A percentile compares a stretch with the other conserved stretches of the same genome.
phyloP scores from a whole-genome alignment of 2,797 vertebrate genomes.

The Enteromius thamalakanensis region DNA sequence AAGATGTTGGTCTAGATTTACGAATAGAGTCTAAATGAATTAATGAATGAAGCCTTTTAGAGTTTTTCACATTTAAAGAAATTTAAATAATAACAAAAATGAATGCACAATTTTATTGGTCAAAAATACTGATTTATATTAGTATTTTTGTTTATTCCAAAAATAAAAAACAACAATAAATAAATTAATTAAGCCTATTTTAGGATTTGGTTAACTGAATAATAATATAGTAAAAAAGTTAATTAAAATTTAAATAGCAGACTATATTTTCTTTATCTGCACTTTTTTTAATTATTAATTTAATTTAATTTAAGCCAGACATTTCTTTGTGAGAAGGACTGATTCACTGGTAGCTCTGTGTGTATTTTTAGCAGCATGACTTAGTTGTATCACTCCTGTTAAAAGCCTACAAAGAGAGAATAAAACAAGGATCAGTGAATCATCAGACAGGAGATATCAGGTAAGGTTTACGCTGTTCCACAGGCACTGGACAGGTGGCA shows the following conservation, averaged over 20 bases:
- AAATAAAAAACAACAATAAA: too few relatives aligned
- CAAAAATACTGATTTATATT: neutral
- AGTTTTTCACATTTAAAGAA: neutral
- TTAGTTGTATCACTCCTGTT: neutral
- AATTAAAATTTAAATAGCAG: too few relatives aligned
- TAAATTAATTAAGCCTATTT: neutral
- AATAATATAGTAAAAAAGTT: neutral
- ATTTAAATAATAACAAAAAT: neutral
- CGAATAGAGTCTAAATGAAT: neutral
- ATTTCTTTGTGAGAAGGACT: neutral
- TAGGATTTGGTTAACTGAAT: neutral
- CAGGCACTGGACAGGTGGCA: constrained; percentile 29
- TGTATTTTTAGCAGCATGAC: neutral
- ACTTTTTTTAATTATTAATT: neutral
- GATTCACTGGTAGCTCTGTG: neutral
- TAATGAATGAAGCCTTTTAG: neutral
- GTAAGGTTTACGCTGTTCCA: neutral
- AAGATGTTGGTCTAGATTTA: neutral
- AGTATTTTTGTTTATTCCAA: too few relatives aligned
- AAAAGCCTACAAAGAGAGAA: neutral
- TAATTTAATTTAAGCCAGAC: neutral
- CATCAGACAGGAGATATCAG: constrained; percentile 1
- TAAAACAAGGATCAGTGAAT: constrained; percentile 19
- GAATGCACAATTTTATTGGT: neutral
- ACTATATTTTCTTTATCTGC: neutral